Percentiles rank a stretch among this genome's conserved stretches.
phyloP scores from a whole-genome alignment of 2,888 invertebrate species.

The Willowsia nigromaculata region DNA sequence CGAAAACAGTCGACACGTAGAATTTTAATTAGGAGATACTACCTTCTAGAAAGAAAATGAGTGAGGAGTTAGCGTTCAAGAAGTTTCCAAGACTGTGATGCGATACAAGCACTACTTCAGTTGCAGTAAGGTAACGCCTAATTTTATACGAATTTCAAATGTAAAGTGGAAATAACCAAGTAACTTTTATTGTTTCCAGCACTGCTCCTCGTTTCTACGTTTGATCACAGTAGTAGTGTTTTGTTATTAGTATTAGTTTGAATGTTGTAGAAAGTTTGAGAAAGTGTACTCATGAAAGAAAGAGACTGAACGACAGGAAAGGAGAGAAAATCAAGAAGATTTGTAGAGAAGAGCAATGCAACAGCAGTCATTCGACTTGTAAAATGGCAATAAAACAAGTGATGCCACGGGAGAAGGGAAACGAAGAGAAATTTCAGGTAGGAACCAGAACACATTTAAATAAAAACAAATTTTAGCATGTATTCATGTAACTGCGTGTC shows the following conservation, averaged over 20 bases:
- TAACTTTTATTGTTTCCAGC: not conserved
- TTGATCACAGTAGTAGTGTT: not conserved
- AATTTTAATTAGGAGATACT: conserved; percentile 8
- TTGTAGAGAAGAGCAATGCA: not conserved
- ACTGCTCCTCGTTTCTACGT: not conserved
- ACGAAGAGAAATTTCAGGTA: not conserved
- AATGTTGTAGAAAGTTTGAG: not conserved
- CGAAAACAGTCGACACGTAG: not conserved
- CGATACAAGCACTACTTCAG: not conserved
- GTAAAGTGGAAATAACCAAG: not conserved
- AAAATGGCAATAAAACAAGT: conserved; percentile 14
- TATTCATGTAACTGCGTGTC: not conserved
- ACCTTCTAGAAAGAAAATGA: not conserved
- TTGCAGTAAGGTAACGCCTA: not conserved
- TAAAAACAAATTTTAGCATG: not conserved
- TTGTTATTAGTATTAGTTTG: not conserved
- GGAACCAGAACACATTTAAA: not conserved
- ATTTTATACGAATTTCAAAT: not conserved
- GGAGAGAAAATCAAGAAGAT: not conserved
- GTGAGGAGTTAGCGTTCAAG: not conserved
- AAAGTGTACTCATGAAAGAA: not conserved
- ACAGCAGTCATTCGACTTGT: not conserved
- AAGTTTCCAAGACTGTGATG: not conserved
- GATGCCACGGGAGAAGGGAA: not conserved
- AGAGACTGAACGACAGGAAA: not conserved